Base-by-base conservation (phyloP, 2,113 vertebrate species). In the Pterocles orientalis region DNA sequence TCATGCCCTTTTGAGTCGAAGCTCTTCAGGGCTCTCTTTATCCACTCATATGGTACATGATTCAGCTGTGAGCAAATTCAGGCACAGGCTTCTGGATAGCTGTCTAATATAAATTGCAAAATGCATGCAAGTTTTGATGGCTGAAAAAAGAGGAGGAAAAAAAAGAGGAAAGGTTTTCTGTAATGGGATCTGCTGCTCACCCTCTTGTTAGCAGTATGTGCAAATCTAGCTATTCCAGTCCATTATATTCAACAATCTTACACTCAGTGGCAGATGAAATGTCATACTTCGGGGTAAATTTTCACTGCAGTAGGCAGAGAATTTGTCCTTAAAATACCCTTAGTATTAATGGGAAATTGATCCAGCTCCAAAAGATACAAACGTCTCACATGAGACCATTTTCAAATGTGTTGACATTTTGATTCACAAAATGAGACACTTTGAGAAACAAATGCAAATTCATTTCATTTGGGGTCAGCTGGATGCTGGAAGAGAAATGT, bases 301-400 rank as follows among this genome's bases (percentile, higher is more conserved):
- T 97, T 96, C 95, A 80, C 95, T 94, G 91, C 78, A 85, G 66
- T 87, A 95, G 86, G 94, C 96, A 96, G 75, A 90, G 94, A 93
- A 75, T 92, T 95, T 95, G 97, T 96, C 97, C 95, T 96, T 92
- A 96, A 94, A 96, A 96, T 53, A 91, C 69, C 92, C 96, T 97
- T 62, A 94, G 73, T 65, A 86, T 84, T 96, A 95, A 94, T 76
- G 83, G 78, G 54, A 91, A 91, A 96, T 82, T 94, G 95, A 97
- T 96, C 80, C 86, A 65, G 65, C 86, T 91, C 80, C 60, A 84
- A 79, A 77, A 90, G 80, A 94, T 76, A 94, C 60, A 89, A 86
- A 88, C 6, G 6, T 88, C 82, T 93, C 92, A 72, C 7, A 53
- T 72, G 58, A 61, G 70, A 73, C 84, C 78, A 65, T 83, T 94